Evolutionary conservation across 2,797 vertebrate species (phyloP).

Genomic region (Anabacerthia variegaticeps): DNA sequence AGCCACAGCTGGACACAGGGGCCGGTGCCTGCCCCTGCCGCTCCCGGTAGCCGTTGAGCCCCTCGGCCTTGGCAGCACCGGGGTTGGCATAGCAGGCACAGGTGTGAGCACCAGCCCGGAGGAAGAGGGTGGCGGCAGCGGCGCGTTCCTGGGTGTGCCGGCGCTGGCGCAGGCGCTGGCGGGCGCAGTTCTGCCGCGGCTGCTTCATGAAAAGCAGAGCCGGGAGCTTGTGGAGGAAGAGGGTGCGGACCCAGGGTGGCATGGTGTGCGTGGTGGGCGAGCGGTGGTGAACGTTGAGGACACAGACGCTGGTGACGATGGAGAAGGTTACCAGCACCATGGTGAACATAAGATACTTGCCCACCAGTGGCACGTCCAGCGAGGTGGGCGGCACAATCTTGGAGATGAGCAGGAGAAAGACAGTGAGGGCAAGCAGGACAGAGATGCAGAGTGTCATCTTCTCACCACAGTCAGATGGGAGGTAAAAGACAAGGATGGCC

Average conservation of each 20-base stretch:
- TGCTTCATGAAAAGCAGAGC: constrained; percentile 93
- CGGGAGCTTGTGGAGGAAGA: constrained; percentile 93
- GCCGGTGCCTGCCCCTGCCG: constrained; percentile 72
- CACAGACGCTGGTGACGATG: constrained; percentile 94
- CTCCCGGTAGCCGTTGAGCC: constrained; percentile 83
- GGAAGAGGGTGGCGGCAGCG: constrained; percentile 57
- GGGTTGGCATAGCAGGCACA: constrained; percentile 91
- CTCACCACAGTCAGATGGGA: constrained; percentile 94
- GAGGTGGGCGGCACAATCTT: constrained; percentile 96
- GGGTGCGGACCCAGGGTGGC: constrained; percentile 92
- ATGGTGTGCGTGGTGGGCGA: constrained; percentile 97
- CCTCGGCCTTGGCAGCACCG: constrained; percentile 81
- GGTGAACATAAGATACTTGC: constrained; percentile 98
- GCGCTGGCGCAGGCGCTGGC: constrained; percentile 87
- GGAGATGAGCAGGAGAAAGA: constrained; percentile 95
- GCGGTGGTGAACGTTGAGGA: constrained; percentile 95
- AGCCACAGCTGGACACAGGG: constrained; percentile 55
- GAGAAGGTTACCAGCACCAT: constrained; percentile 98
- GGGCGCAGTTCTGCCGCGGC: constrained; percentile 88
- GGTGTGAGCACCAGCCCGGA: constrained; percentile 71
- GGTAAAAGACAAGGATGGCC: constrained; percentile 95
- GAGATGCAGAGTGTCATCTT: constrained; percentile 98
- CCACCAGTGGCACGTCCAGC: constrained; percentile 93
- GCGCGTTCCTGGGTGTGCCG: constrained; percentile 78
- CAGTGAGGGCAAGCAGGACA: constrained; percentile 91